Percentiles rank a stretch among this genome's conserved stretches.
Evolutionary conservation across 2,888 invertebrate genomes (phyloP).

Genomic region (Elmis aenea): DNA sequence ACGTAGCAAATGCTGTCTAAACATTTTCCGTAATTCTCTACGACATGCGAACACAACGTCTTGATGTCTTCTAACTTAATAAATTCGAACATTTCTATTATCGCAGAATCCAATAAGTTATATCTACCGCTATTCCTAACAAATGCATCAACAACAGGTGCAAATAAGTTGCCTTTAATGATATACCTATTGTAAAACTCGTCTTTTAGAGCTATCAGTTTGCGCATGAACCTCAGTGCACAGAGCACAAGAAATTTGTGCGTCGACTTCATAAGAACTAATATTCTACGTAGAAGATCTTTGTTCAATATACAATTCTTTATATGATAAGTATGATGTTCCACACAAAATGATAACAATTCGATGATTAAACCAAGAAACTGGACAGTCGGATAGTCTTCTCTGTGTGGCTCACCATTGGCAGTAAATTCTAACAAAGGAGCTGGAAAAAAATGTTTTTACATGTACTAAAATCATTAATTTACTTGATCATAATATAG

Average conservation of each 20-base stretch:
- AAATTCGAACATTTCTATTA: constrained; percentile 98
- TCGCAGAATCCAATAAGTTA: constrained; percentile 97
- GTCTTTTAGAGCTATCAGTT: constrained; percentile 95
- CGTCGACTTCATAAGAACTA: constrained; percentile 93
- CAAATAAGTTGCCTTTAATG: constrained; percentile 89
- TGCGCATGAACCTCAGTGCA: constrained; percentile 93
- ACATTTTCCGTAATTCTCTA: constrained; percentile 93
- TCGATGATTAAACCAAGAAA: constrained; percentile 91
- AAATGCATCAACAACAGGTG: constrained; percentile 94
- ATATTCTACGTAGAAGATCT: constrained; percentile 89
- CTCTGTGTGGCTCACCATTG: constrained; percentile 82
- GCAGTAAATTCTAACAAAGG: constrained; percentile 92
- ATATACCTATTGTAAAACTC: constrained; percentile 98
- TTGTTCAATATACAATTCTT: constrained; percentile 97
- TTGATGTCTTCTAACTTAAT: constrained; percentile 92
- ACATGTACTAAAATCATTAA: no score
- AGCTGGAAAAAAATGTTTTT: constrained; percentile 54
- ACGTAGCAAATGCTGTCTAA: constrained; percentile 96
- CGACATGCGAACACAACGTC: constrained; percentile 85
- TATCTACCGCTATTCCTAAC: constrained; percentile 95
- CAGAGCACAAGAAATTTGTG: constrained; percentile 96
- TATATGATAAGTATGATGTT: constrained; percentile 98
- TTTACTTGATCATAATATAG: no score
- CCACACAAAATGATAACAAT: constrained; percentile 95
- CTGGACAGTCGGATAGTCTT: constrained; percentile 96